phyloP scores from a whole-genome alignment of 2,797 vertebrate species.

The Dicrostonyx torquatus region DNA sequence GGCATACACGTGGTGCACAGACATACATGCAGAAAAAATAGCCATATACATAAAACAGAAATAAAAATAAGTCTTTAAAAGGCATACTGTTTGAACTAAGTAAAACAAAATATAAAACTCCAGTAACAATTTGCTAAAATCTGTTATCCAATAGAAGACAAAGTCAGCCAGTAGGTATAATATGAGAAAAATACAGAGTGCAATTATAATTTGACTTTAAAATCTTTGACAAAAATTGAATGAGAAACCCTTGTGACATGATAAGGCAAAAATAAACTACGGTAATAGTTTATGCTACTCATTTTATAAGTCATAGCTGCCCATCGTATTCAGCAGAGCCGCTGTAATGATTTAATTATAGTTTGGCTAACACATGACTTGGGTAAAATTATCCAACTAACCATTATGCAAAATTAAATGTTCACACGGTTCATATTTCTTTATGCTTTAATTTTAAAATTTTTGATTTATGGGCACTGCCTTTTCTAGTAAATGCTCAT shows the following conservation, averaged over 20 bases:
- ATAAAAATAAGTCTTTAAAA: neutral
- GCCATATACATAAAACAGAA: neutral
- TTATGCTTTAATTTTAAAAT: neutral
- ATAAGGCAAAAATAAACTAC: conserved; percentile 22
- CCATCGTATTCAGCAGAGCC: neutral
- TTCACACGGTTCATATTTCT: conserved; percentile 1
- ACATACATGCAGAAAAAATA: neutral
- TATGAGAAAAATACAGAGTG: neutral
- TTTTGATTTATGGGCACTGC: neutral
- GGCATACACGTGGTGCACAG: neutral
- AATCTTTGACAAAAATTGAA: neutral
- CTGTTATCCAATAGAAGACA: neutral
- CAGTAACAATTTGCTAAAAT: neutral
- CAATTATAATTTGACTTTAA: conserved; percentile 21
- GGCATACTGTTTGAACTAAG: neutral
- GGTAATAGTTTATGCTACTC: conserved; percentile 37
- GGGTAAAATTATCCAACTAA: conserved; percentile 24
- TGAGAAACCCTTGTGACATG: neutral
- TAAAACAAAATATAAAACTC: conserved; percentile 17
- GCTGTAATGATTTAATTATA: conserved; percentile 47
- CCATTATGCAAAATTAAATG: conserved; percentile 46
- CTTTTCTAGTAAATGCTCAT: conserved; percentile 47
- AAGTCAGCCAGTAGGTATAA: conserved; percentile 15
- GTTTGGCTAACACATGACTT: neutral
- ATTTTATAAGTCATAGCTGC: conserved; percentile 35